Evolutionary conservation across 2,113 vertebrate species (phyloP), one percentile per base, ranked within the genome.

Genomic region (Hippocampus zosterae): DNA sequence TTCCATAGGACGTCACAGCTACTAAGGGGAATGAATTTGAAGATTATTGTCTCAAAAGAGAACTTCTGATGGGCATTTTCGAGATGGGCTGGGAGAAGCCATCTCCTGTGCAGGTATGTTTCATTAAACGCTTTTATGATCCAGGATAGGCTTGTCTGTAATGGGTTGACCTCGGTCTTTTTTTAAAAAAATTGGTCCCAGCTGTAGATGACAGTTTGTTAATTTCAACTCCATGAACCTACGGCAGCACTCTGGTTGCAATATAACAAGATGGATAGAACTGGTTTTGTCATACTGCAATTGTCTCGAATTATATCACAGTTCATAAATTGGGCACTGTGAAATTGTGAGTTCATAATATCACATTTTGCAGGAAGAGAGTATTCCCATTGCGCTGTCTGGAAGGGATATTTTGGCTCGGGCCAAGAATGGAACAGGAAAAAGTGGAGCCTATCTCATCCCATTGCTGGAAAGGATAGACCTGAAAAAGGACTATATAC

Each of bases 21-120:
- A 93, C 92, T 0, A 93, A 93, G 85, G 92, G 92, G 55, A 93
- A 93, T 77, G 92, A 93, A 71, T 93, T 93, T 88, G 92, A 93
- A 84, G 92, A 93, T 83, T 93, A 93, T 75, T 93, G 92, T 82
- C 89, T 93, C 55, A 93, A 93, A 77, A 87, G 92, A 69, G 92
- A 93, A 76, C 88, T 93, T 61, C 87, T 93, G 77, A 93, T 93
- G 92, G 92, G 92, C 70, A 93, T 93, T 76, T 93, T 93, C 68
- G 92, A 93, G 80, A 93, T 93, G 92, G 92, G 92, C 33, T 93
- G 92, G 92, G 92, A 93, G 86, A 93, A 93, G 72, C 92, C 92
- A 1, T 93, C 92, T 13, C 92, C 92, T 19, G 91, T 93, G 69
- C 92, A 93, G 92, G 92, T 93, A 81, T 0, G 60, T 0, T 53